phyloP scores from a whole-genome alignment of 2,888 invertebrate genomes.

The Protonemura montana region DNA sequence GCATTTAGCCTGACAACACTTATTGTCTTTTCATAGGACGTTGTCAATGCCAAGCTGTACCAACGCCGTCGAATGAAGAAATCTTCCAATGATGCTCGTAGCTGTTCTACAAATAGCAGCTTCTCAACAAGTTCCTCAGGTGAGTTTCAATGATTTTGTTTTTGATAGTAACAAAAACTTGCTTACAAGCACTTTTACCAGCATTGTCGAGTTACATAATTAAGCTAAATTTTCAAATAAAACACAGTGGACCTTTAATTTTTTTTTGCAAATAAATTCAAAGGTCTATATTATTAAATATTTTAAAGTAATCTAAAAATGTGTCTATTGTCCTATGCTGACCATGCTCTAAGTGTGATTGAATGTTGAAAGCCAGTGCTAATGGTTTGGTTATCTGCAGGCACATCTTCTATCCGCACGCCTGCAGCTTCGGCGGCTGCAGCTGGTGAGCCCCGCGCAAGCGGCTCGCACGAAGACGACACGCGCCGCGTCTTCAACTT shows the following conservation, averaged over 20 bases:
- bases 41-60: slow-evolving; percentile 73
- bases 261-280: no score
- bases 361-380: not conserved
- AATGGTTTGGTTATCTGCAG: slow-evolving; percentile 46
- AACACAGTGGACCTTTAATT: no score
- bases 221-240: no score
- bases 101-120: slow-evolving; percentile 59
- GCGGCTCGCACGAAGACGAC: slow-evolving; percentile 54
- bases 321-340: slow-evolving; percentile 16
- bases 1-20: no score
- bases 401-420: slow-evolving; percentile 54
- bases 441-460: slow-evolving; percentile 41
- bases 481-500: slow-evolving; percentile 60
- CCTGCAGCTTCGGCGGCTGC: slow-evolving; percentile 49
- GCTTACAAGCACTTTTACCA: no score
- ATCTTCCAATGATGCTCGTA: slow-evolving; percentile 60
- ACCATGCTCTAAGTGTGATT: not conserved
- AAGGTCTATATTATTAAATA: no score
- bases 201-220: not conserved
- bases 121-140: slow-evolving; percentile 56
- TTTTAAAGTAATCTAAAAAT: no score
- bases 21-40: slow-evolving; percentile 63
- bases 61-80: slow-evolving; percentile 71
- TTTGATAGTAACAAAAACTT: no score
- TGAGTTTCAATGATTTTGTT: slow-evolving; percentile 38